Base-by-base conservation (phyloP, 1,140 invertebrate species). In the Pseudomyrmex gracilis region DNA sequence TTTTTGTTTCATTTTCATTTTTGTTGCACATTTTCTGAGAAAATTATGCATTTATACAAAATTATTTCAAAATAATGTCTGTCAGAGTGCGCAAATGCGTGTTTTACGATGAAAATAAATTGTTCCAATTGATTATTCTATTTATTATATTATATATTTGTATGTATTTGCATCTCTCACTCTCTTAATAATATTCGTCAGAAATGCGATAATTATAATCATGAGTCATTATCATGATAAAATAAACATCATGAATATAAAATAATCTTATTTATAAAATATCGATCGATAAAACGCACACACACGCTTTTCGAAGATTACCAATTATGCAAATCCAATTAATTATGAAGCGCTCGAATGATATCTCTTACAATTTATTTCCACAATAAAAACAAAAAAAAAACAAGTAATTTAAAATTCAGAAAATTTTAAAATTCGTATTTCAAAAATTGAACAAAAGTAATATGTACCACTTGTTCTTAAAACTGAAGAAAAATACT, bases 61-160 rank as follows among this genome's bases (percentile, higher is more conserved):
- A 71, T 55, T 15, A 63, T 74, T 20, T 63, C 49, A 74, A 74
- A 63, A 63, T 74, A 74, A 63, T 74, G 1, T 12, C 20, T 9
- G 15, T 63, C 15, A 63, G 13, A 63, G 13, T 61, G 7, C 15
- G 13, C 4, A 20, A 61, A 60, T 22, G 13, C 20, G 3, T 60
- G 13, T 22, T 74, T 74, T 22, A 61, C 24, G 71, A 74, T 13
- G 34, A 73, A 34, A 17, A 63, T 49, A 74, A 74, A 74, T 74
- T 47, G 57, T 58, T 61, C 15, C 22, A 63, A 74, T 74, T 74
- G 57, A 74, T 74, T 63, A 63, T 63, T 63, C 43, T n/a, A 43
- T 34, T 34, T 34, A 24, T 63, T 61, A 63, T 63, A 63, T 45
- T 45, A 64, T 60, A n/a, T 7, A 34, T 34, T 34, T 34, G 4